phyloP scores from a whole-genome alignment of 2,888 invertebrate species.

The Drosophila prolongata region DNA sequence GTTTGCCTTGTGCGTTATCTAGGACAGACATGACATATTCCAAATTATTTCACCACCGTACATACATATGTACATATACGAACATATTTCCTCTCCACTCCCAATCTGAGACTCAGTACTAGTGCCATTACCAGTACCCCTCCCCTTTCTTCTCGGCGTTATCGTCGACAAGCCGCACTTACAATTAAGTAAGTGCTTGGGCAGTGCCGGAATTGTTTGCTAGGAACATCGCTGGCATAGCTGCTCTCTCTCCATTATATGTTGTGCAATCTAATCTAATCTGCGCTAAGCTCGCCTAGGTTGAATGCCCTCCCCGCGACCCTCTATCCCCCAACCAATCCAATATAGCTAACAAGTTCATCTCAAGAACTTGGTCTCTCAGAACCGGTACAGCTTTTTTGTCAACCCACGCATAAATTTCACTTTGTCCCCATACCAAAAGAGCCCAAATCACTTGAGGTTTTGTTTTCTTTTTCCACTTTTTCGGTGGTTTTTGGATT shows the following conservation, averaged over 20 bases:
- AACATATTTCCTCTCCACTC: constrained; percentile 54
- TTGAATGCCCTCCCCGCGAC: constrained; percentile 32
- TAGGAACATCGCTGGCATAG: constrained; percentile 8
- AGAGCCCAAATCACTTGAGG: constrained; percentile 17
- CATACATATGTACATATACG: neutral
- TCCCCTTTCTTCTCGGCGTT: constrained; percentile 35
- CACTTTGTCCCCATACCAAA: constrained; percentile 53
- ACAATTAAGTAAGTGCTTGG: constrained; percentile 73
- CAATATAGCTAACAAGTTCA: constrained; percentile 28
- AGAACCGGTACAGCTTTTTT: constrained; percentile 68
- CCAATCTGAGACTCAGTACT: constrained; percentile 3
- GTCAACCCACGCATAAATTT: constrained; percentile 80
- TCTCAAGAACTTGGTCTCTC: constrained; percentile 36
- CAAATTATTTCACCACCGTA: constrained; percentile 48
- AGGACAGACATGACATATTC: constrained; percentile 63
- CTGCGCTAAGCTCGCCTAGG: constrained; percentile 48
- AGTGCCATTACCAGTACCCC: neutral
- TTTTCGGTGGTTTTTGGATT: constrained; percentile 12
- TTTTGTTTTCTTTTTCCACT: constrained; percentile 30
- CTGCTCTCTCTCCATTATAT: constrained; percentile 23
- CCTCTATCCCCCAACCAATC: no score
- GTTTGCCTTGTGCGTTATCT: constrained; percentile 56
- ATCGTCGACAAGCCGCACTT: constrained; percentile 73
- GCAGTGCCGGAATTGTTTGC: constrained; percentile 48
- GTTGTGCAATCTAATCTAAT: constrained; percentile 72